A percentile compares a stretch with the other conserved stretches of the same genome.
Conservation (phyloP, 2,113 vertebrate genomes). For the Poicephalus meyeri region DNA sequence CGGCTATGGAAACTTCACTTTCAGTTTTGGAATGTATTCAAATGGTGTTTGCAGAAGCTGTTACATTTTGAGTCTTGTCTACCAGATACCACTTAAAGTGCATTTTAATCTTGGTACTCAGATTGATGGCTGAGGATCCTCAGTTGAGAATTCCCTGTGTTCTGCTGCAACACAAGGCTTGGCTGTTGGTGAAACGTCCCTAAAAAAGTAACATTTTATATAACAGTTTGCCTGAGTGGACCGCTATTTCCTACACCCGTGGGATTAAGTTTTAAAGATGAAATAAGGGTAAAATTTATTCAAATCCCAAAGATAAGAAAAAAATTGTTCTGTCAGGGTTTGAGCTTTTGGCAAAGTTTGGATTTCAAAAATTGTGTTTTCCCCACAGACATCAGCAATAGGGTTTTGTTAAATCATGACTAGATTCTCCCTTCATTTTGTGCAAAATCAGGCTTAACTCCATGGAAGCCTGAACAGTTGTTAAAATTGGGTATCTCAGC, state of each 20-base stretch:
- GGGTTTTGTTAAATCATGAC: neutral
- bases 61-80: neutral
- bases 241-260: neutral
- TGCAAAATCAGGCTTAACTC: neutral
- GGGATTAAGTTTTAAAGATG: neutral
- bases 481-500: neutral
- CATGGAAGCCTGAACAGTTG: neutral
- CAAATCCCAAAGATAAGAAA: neutral
- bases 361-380: neutral
- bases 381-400: neutral
- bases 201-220: neutral
- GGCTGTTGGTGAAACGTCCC: neutral
- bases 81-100: neutral
- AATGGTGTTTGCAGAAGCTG: neutral
- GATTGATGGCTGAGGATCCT: neutral
- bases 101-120: neutral
- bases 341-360: neutral
- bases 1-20: neutral
- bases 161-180: neutral
- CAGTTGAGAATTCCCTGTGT: neutral
- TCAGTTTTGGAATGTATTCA: neutral
- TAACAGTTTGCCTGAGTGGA: neutral
- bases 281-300: neutral
- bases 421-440: neutral
- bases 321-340: neutral